phyloP scores from a whole-genome alignment of 2,113 vertebrate species.

The Garra rufa region DNA sequence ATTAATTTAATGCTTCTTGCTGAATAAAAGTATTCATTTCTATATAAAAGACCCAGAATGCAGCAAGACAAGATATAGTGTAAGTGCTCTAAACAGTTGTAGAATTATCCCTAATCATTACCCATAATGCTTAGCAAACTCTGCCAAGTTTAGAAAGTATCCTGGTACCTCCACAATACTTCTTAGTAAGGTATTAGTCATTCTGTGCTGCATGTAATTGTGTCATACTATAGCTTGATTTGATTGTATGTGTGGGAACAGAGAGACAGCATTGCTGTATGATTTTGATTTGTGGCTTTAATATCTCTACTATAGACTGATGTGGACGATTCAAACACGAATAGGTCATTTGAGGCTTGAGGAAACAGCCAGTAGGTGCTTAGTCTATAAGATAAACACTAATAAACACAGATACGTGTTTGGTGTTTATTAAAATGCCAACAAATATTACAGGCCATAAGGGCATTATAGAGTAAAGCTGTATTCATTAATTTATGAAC shows the following conservation, averaged over 20 bases:
- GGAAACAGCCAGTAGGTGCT: background rate
- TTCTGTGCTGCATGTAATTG: background rate
- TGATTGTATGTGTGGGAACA: background rate
- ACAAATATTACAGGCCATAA: background rate
- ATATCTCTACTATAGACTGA: conserved; percentile 32
- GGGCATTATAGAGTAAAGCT: background rate
- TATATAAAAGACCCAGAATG: too few relatives aligned
- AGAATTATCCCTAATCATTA: background rate
- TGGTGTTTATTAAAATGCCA: background rate
- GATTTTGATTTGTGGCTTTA: conserved; percentile 41
- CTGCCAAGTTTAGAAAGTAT: background rate
- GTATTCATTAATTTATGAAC: background rate
- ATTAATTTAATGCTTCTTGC: too few relatives aligned
- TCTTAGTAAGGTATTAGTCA: background rate
- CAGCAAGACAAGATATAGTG: too few relatives aligned
- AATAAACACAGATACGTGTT: background rate
- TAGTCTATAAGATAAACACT: background rate
- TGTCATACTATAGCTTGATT: background rate
- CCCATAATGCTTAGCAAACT: background rate
- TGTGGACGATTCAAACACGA: background rate
- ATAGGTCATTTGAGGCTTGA: conserved; percentile 4
- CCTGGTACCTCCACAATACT: background rate
- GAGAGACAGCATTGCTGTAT: background rate
- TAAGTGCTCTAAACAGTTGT: background rate
- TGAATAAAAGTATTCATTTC: too few relatives aligned